Base-by-base conservation (phyloP, 2,888 invertebrate species). In the Ceramica pisi region DNA sequence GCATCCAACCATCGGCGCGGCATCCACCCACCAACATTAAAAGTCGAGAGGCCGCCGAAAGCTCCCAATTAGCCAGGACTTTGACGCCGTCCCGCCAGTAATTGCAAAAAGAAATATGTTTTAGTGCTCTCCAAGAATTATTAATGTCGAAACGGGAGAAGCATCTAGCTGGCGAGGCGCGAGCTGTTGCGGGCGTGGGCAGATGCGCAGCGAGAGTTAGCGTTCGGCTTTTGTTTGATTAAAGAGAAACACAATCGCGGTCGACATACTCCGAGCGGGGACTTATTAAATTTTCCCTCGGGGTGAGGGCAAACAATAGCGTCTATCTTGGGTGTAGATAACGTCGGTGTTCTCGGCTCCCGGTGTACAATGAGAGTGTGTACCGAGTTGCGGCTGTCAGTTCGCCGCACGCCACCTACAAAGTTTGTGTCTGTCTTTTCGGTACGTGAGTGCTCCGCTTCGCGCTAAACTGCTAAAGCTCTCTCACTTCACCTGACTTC, bases 61-160 rank as follows among this genome's bases (percentile, higher is more conserved):
- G 93, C 94, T 92, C 90, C 94, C 93, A 95, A 95, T 95, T 94
- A 95, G 94, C 93, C 84, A 86, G 91, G 93, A 94, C 93, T 94
- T 94, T 92, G 92, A 92, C 90, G 91, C 91, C 88, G 86, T 88
- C 86, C 89, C 86, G 86, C 83, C 88, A 89, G 91, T 93, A 92
- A 94, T 94, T 94, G 92, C 91, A 88, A 92, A 94, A 94, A 93
- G 91, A 94, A 94, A 93, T 93, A 93, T 92, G 91, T 91, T 93
- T 91, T 89, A 91, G 90, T 91, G 88, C 88, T 90, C 89, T 87
- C 79, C 78, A 85, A 81, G 89, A 92, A 93, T 93, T 93, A 93
- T 93, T 92, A 91, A 91, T 91, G 89, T 84, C 74, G 77, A 78
- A 88, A 86, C 82, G 84, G 75, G 84, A 86, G 68, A 84, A 84